Base-by-base conservation (phyloP, 2,797 vertebrate species). In the Cyprinella venusta region DNA sequence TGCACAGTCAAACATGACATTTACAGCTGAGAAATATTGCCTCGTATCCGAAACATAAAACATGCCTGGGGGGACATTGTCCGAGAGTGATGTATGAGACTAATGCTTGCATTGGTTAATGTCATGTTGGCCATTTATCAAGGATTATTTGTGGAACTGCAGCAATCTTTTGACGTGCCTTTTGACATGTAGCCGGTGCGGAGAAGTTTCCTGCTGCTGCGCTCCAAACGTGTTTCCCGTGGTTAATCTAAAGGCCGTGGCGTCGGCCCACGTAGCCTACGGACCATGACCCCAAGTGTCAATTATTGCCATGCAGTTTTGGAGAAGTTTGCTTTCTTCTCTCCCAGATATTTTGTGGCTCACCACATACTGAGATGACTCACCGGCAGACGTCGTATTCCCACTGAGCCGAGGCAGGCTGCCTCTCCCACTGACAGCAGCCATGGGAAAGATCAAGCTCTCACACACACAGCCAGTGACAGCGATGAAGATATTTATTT, bases 381-480 rank as follows among this genome's bases (percentile, higher is more conserved):
- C 85, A 85, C 67, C 78, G 7, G 75, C 59, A 83, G 42, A 79
- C 40, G 63, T 64, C 30, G 16, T 76, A 77, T 83, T 83, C 40
- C 82, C 65, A 61, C 59, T 72, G 78, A 40, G 74, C 74, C 26
- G 21, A 52, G 45, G 24, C 61, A 48, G 65, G 77, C 52, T 70
- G 63, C 65, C 80, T 83, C 78, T 80, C 80, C 77, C 84, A 75
- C 74, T 86, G 87, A 86, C 85, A 85, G 85, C 76, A 80, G 79
- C 87, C 77, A 86, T 59, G 80, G 82, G 87, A 79, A 85, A 83
- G 80, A 86, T 88, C 83, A 88, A 85, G 83, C 83, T 85, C 59
- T 81, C 42, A 79, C 52, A 85, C 74, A 78, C 79, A 80, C 65
- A 80, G 54, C 71, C 67, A 74, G 80, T 85, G 87, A 85, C 85